Conservation (phyloP, 2,113 vertebrate genomes). For the Hemichromis elongatus region DNA sequence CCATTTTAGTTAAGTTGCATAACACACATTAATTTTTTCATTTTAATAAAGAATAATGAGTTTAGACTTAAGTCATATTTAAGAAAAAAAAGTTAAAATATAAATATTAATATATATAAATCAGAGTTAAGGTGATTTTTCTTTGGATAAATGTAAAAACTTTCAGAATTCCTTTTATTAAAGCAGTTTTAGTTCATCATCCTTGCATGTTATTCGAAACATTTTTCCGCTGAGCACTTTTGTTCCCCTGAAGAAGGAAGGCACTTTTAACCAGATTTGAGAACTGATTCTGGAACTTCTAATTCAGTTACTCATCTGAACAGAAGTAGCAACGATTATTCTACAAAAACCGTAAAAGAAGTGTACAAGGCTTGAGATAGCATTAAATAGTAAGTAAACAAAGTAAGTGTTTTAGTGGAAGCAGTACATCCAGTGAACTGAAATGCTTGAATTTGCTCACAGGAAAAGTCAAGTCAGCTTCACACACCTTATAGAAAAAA, state of each 20-base stretch:
- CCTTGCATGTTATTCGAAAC: too few species aligned
- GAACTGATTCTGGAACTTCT: not conserved
- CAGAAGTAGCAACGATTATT: not conserved
- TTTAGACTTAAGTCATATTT: too few species aligned
- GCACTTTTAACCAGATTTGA: not conserved
- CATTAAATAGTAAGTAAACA: not conserved
- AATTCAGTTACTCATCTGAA: not conserved
- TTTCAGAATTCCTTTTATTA: too few species aligned
- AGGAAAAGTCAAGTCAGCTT: not conserved
- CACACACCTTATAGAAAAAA: rapidly evolving
- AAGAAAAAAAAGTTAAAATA: too few species aligned
- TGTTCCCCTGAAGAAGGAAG: not conserved
- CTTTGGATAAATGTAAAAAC: too few species aligned
- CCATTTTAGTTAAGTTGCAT: not conserved
- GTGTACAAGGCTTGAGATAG: not conserved
- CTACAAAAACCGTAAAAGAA: not conserved
- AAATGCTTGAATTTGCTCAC: not conserved
- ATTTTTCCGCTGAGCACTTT: not conserved
- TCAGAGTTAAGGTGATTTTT: too few species aligned
- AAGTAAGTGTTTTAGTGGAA: not conserved
- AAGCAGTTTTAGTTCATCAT: too few species aligned
- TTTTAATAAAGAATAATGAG: too few species aligned
- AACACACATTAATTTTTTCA: too few species aligned
- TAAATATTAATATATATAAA: too few species aligned
- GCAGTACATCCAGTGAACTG: not conserved